Evolutionary conservation across 2,113 vertebrate species (phyloP).

Genomic region (Dinomys branickii): DNA sequence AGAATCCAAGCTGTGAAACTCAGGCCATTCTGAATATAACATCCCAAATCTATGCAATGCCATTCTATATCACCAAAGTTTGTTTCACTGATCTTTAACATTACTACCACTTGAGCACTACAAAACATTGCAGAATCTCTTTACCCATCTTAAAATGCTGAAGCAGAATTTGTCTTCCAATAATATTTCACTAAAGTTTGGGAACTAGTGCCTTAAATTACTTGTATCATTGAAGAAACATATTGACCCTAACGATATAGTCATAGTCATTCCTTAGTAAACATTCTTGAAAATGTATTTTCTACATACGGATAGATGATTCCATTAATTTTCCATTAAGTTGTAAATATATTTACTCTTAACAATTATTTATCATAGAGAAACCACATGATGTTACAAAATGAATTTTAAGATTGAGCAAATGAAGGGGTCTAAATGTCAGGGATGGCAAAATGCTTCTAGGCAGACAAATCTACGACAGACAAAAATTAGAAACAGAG

Average conservation of each 20-base stretch:
- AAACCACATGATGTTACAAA: not conserved
- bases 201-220: not conserved
- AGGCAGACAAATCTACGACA: not conserved
- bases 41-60: not conserved
- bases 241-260: not conserved
- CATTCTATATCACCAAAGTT: fast-evolving
- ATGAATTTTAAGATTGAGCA: not conserved
- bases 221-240: not conserved
- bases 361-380: constrained; percentile 34
- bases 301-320: not conserved
- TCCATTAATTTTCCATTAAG: constrained; percentile 33
- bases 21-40: not conserved
- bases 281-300: not conserved
- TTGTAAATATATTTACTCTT: not conserved
- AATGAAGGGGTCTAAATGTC: not conserved
- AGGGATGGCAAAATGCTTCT: not conserved
- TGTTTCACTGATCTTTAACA: too few relatives aligned
- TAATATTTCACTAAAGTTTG: not conserved
- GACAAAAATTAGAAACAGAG: not conserved
- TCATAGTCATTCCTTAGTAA: constrained; percentile 17
- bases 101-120: fast-evolving
- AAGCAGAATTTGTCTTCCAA: not conserved
- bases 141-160: not conserved
- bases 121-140: not conserved
- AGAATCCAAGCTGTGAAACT: not conserved